Evolutionary conservation across 2,888 invertebrate species (phyloP).

Genomic region (Coelopa pilipes): DNA sequence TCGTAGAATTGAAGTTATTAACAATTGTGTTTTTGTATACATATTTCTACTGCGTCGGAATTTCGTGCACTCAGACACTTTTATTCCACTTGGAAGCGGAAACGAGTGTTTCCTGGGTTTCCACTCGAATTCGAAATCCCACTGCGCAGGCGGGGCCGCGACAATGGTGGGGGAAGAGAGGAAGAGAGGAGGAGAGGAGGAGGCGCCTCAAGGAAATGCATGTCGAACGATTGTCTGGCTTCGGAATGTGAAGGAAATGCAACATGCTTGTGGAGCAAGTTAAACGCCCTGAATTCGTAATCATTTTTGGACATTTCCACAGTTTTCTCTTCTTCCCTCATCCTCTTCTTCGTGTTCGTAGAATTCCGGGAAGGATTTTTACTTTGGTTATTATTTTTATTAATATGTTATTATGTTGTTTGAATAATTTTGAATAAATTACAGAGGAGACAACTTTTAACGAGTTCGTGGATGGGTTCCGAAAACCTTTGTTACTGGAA

Average conservation of each 20-base stretch:
- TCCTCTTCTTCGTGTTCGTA: too few species aligned
- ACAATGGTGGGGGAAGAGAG: too few species aligned
- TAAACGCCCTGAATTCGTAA: neutral
- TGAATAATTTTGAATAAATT: too few species aligned
- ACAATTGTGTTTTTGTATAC: neutral
- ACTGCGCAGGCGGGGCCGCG: slow-evolving; percentile 8
- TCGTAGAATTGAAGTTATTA: neutral
- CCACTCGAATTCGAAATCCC: slow-evolving; percentile 17
- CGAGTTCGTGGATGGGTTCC: too few species aligned
- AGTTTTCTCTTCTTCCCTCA: too few species aligned
- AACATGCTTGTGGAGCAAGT: neutral
- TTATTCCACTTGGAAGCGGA: slow-evolving; percentile 15
- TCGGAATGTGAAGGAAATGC: neutral
- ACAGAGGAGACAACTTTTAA: too few species aligned
- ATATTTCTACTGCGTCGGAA: neutral
- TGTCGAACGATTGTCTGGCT: neutral
- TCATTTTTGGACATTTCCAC: neutral
- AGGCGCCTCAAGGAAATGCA: slow-evolving; percentile 22
- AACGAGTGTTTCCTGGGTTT: slow-evolving; percentile 2
- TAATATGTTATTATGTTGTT: too few species aligned
- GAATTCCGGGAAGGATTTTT: too few species aligned
- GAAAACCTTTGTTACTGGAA: too few species aligned
- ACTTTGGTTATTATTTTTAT: too few species aligned
- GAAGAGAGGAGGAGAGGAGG: too few species aligned
- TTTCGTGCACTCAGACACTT: neutral